Evolutionary conservation across 2,797 vertebrate species (phyloP), one percentile per base, ranked within the genome.

Genomic region (Dryobates pubescens): DNA sequence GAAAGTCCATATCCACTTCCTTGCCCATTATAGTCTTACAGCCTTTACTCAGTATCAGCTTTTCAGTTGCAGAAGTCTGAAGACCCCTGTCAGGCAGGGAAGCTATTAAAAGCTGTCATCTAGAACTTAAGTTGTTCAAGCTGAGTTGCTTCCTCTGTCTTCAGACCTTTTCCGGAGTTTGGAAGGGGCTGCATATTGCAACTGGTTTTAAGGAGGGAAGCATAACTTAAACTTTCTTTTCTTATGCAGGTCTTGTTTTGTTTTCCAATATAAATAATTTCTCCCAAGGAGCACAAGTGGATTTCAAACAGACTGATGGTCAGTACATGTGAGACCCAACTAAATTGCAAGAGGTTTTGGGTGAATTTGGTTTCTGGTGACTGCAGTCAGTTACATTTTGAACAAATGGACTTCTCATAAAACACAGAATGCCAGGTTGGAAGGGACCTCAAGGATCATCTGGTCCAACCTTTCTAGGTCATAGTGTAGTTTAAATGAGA

Each of bases 381-480:
- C 18, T 17, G 29, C 19, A 59, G 30, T 19, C 0, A 0, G 24
- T 62, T 75, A 23, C 0, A 2, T 8, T 84, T 76, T 57, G n/a
- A 84, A 63, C 16, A 36, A 88, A 27, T 9, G 1, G 7, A 17
- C 26, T 63, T 43, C 1, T 27, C 9, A 2, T 38, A 53, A 51
- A 24, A 24, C 22, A 19, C 23, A 51, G 23, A 51, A 51, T 24
- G 49, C 23, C 19, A 51, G 23, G 49, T 24, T 24, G 49, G 49
- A 51, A 51, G 49, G 23, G 49, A 51, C 23, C 49, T 7, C 22
- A 51, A 51, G 23, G 49, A 51, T 51, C 23, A 51, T 51, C 22
- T 24, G 23, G 49, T 23, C 49, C 49, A 51, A 51, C 12, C 49
- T 51, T 51, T 51, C 49, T 23, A 51, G 49, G 23, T 51, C 49